Base-by-base conservation (phyloP, 2,888 invertebrate genomes). In the Melieria omissa region DNA sequence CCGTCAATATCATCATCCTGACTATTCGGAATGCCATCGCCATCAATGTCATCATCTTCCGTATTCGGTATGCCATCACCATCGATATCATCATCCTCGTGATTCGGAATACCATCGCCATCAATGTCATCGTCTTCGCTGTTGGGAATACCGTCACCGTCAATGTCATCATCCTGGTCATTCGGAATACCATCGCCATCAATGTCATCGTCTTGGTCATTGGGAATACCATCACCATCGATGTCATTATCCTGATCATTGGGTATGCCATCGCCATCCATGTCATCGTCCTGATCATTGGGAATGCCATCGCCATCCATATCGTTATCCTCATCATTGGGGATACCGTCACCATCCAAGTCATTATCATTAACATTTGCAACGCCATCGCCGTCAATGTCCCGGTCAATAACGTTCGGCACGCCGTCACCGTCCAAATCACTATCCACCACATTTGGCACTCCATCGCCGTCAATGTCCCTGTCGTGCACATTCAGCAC, bases 301-400 rank as follows among this genome's bases (percentile, higher is more conserved):
- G 71, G 74, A 61, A 77, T 73, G 58, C 77, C 77, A 67, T 78
- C 78, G 12, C 76, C 76, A 64, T 76, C 75, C 52, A 74, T 74
- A 72, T 81, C 78, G 67, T 73, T 44, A 55, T 76, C 77, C 64
- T 79, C 73, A 10, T 76, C 75, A 58, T 75, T 77, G 4, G 78
- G 80, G 70, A 83, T 80, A n/a, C 83, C 84, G 76, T 84, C 83
- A 61, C 81, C 81, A 67, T 83, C 83, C 45, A 84, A 79, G 60
- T 84, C 84, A 62, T 78, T 77, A 57, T 82, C 82, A 65, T 84
- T 78, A 29, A 80, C 81, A 78, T 78, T 88, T 79, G 75, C 87
- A 88, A 84, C 81, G 55, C 83, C 84, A 81, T 89, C 90, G 68
- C 88, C 87, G 77, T 89, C 83, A 10, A 85, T 80, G 62, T 85